A percentile compares a stretch with the other conserved stretches of the same genome.
These are phyloP conservation scores for Torymus texanus DNA, from an alignment of 2,888 invertebrate species.

Conservation along the genomic window DNA sequence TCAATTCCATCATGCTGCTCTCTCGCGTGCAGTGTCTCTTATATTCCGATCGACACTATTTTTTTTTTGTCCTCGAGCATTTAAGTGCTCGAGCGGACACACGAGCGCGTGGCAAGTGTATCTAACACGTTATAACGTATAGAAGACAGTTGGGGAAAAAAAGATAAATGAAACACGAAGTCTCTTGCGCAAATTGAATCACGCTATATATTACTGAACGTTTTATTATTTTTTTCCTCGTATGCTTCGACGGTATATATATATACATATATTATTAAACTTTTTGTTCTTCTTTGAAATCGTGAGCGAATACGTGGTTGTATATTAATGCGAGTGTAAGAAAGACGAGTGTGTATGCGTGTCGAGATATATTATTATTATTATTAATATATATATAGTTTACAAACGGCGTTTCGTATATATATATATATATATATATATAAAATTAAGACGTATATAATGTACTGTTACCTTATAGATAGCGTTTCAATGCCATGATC, in stretches of 20 bases:
- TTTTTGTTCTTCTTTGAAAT: slow-evolving; percentile 29
- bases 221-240: slow-evolving; percentile 24
- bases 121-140: too few relatives aligned
- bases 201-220: background rate
- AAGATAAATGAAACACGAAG: background rate
- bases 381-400: slow-evolving; percentile 13
- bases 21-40: too few relatives aligned
- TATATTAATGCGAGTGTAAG: background rate
- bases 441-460: slow-evolving; percentile 39
- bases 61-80: too few relatives aligned
- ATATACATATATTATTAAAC: background rate
- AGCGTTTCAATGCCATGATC: slow-evolving; percentile 41
- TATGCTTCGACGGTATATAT: slow-evolving; percentile 20
- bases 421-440: slow-evolving; percentile 25
- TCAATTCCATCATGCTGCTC: too few relatives aligned
- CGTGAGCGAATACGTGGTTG: slow-evolving; percentile 3
- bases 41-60: too few relatives aligned
- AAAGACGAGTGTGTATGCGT: background rate
- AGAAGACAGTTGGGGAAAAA: too few relatives aligned
- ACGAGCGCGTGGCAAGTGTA: too few relatives aligned
- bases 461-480: slow-evolving; percentile 43
- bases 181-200: slow-evolving; percentile 38
- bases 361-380: too few relatives aligned
- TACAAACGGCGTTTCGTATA: slow-evolving; percentile 27
- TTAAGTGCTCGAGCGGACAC: too few relatives aligned